Percentiles rank a stretch among this genome's conserved stretches.
These are phyloP conservation scores for Periophthalmodon schlosseri DNA, from an alignment of 2,113 vertebrate species.

Conservation along the genomic window DNA sequence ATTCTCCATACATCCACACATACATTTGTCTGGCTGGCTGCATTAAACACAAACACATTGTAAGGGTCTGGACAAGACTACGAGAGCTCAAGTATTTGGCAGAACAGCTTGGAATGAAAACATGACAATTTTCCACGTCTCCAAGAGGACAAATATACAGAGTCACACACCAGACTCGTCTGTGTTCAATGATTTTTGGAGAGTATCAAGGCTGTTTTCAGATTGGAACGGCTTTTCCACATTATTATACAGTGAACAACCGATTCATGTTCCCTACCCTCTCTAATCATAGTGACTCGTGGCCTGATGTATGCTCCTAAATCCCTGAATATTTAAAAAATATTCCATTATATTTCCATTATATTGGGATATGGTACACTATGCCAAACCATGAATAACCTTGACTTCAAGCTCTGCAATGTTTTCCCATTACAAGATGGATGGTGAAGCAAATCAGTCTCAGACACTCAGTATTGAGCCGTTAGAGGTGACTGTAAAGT, in stretches of 20 bases:
- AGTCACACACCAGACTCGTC: constrained; percentile 68
- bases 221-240: constrained; percentile 71
- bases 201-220: constrained; percentile 48
- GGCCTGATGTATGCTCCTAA: constrained; percentile 56
- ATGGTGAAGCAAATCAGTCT: constrained; percentile 18
- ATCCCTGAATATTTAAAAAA: constrained; percentile 43
- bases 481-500: constrained; percentile 16
- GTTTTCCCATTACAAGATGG: constrained; percentile 20
- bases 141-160: constrained; percentile 74
- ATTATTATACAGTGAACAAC: constrained; percentile 58
- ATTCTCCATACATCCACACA: constrained; percentile 52
- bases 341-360: constrained; percentile 50
- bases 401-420: constrained; percentile 7
- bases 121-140: constrained; percentile 78
- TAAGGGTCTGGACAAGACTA: constrained; percentile 46
- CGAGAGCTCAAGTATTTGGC: constrained; percentile 68
- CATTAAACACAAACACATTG: constrained; percentile 65
- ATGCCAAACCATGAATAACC: constrained; percentile 29
- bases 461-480: constrained; percentile 5
- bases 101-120: constrained; percentile 74
- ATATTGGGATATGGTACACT: constrained; percentile 38
- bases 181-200: constrained; percentile 70
- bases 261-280: constrained; percentile 55
- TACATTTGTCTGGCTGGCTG: constrained; percentile 35
- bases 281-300: constrained; percentile 50